Evolutionary conservation across 2,797 vertebrate genomes (phyloP), one percentile per base, ranked within the genome.

Genomic region (Stomatorhinus walkeri): DNA sequence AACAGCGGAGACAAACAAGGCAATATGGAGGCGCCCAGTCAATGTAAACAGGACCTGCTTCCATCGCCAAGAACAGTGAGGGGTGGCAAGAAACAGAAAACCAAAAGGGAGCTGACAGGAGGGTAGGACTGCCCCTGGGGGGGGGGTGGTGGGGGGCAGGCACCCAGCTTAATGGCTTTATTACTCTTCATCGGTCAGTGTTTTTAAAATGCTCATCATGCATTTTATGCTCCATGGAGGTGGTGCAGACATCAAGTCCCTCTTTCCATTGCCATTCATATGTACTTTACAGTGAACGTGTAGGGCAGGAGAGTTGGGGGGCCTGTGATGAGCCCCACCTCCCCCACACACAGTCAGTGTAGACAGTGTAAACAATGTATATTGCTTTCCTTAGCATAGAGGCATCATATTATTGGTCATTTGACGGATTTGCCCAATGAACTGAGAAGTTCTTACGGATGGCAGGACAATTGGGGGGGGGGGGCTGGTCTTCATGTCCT

Each of bases 1-100:
- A 88, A 46, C 51, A 64, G 36, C n/a, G 19, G 7, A 46, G 52
- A 87, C 51, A 87, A 87, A 88, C 51, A 54, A 88, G 49, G 72
- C 68, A 54, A 88, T 59, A 52, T 43, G 87, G 64, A 16, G n/a
- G 87, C 6, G 16, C 36, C 32, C 24, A 48, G 19, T 79, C 36
- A 83, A 56, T 24, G 49, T 52, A 81, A 36, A 52, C 72, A 72
- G 51, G 72, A 22, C 48, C 51, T 28, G 48, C 87, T 32, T 28
- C 14, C 6, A 19, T 81, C 16, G 49, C 87, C 24, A 72, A 32
- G 16, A 88, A 24, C 4, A 2, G 32, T n/a, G 87, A 32, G 51
- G 12, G 24, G 6, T 52, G 40, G 6, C 14, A 14, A 51, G 36
- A 24, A 12, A 68, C 24, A 32, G 24, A 76, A 32, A 28, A 68